phyloP scores from a whole-genome alignment of 35 echinoderm and acorn worm genomes.

The Ptychodera flava region DNA sequence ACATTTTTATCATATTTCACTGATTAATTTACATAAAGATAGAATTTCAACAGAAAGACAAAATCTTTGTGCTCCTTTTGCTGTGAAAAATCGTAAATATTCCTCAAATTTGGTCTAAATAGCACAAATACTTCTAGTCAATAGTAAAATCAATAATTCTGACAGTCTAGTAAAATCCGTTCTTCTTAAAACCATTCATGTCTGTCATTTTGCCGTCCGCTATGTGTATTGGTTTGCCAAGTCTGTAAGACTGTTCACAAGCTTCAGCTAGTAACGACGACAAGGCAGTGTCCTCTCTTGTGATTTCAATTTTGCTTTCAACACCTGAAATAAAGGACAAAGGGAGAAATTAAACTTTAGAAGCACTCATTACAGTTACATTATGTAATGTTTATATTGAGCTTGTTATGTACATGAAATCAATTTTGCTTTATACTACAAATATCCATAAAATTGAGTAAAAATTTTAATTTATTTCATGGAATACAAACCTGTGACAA shows the following conservation, averaged over 20 bases:
- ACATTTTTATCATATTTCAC: no score
- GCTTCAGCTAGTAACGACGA: neutral
- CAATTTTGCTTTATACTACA: neutral
- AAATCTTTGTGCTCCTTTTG: no score
- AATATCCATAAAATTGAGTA: neutral
- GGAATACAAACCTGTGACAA: constrained; percentile 32
- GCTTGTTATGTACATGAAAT: neutral
- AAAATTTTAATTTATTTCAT: neutral
- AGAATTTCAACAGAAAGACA: no score
- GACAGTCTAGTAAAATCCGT: no score
- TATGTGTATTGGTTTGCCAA: neutral
- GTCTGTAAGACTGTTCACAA: neutral
- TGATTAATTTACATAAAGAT: no score
- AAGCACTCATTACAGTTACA: neutral
- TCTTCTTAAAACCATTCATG: no score
- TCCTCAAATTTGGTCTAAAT: no score
- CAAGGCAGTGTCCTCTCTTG: neutral
- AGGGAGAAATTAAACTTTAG: neutral
- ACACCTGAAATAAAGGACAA: neutral
- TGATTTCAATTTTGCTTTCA: neutral
- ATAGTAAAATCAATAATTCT: no score
- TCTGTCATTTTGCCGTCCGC: neutral
- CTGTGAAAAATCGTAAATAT: no score
- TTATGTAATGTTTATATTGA: no score
- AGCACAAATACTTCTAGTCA: no score